Conservation (phyloP, 2,113 vertebrate species). For the Varanus salvator region DNA sequence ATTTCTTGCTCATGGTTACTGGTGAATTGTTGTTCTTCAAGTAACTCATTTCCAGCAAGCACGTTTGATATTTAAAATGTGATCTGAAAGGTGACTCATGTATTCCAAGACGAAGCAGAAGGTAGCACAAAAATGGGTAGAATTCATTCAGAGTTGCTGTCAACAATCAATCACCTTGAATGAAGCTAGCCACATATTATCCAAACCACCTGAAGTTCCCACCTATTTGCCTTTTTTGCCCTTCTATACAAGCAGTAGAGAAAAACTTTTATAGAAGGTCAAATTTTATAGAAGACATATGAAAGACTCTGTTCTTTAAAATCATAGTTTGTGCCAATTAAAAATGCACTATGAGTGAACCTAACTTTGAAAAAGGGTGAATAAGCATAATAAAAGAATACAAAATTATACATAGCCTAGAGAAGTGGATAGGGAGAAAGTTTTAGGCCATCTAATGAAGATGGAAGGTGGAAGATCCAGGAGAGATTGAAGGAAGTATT, state of each 20-base stretch:
- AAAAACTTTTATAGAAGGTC: not conserved
- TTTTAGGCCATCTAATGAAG: too few species aligned
- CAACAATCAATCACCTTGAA: not conserved
- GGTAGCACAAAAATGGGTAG: not conserved
- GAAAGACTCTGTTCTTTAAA: not conserved
- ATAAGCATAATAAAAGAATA: too few species aligned
- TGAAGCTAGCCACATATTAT: not conserved
- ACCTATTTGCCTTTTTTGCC: not conserved
- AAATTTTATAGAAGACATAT: not conserved
- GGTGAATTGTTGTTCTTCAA: not conserved
- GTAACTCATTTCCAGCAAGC: not conserved
- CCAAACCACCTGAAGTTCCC: not conserved
- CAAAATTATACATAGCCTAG: too few species aligned
- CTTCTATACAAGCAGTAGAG: too few species aligned
- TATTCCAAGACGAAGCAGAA: not conserved
- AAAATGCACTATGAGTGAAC: not conserved
- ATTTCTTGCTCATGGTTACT: not conserved
- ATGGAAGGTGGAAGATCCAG: too few species aligned
- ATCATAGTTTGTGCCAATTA: not conserved
- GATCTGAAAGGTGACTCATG: not conserved
- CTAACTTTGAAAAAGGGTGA: too few species aligned
- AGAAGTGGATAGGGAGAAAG: too few species aligned
- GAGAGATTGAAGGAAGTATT: too few species aligned
- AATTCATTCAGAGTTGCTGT: not conserved
- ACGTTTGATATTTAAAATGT: not conserved